Conservation (phyloP, 2,113 vertebrate genomes). For the Lepidothrix coronata region DNA sequence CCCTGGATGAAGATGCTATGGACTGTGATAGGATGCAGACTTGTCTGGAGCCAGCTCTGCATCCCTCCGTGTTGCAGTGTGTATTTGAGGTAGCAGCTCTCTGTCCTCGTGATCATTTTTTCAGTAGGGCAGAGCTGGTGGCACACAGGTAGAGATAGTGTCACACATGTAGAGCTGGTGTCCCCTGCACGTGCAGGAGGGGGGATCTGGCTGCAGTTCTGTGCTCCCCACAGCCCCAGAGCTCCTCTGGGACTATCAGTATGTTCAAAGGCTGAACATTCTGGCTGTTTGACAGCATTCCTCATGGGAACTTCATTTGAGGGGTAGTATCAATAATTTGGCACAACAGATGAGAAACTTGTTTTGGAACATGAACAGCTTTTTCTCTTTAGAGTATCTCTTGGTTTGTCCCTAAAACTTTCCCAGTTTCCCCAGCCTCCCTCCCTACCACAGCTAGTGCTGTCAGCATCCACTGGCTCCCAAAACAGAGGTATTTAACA, state of each 20-base stretch:
- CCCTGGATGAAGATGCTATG: background rate
- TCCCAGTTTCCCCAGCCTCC: background rate
- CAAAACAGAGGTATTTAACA: background rate
- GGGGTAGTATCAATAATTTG: background rate
- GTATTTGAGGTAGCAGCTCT: background rate
- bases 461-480: background rate
- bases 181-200: rapidly evolving
- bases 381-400: background rate
- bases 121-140: no score
- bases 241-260: background rate
- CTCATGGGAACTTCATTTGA: background rate
- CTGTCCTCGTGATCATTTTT: background rate
- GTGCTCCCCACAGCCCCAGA: background rate
- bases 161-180: background rate
- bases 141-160: background rate
- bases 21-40: background rate
- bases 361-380: background rate
- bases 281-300: background rate
- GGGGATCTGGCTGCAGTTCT: background rate
- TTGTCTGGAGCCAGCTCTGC: background rate
- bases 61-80: background rate
- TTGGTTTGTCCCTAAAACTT: background rate
- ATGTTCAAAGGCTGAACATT: background rate
- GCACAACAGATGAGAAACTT: background rate
- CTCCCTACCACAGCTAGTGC: background rate